Evolutionary conservation across 2,113 vertebrate species (phyloP).

Genomic region (Myotis brandtii): DNA sequence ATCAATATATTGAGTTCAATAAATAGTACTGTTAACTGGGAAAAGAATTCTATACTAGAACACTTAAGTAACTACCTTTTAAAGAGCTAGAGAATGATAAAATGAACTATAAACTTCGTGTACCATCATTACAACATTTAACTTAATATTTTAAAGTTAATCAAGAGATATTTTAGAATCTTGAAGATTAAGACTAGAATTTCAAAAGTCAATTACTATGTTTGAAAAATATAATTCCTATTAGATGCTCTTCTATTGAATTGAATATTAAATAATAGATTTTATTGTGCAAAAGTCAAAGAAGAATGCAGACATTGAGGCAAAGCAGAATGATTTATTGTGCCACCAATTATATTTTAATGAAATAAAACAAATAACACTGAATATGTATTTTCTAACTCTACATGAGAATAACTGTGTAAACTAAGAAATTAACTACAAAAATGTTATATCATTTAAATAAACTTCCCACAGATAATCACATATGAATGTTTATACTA

Average conservation of each 20-base stretch:
- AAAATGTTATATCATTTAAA: neutral
- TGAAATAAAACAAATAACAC: neutral
- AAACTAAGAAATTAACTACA: slow-evolving; percentile 14
- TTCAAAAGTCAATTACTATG: neutral
- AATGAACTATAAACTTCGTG: neutral
- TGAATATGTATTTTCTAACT: slow-evolving; percentile 2
- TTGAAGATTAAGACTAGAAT: neutral
- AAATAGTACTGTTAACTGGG: neutral
- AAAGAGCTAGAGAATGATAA: neutral
- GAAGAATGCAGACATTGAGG: neutral
- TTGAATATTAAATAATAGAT: neutral
- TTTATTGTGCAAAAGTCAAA: slow-evolving; percentile 18
- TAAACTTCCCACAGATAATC: neutral
- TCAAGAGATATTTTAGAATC: neutral
- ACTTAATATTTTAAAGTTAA: slow-evolving; percentile 42
- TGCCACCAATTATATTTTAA: slow-evolving; percentile 26
- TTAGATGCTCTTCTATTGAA: neutral
- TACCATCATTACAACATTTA: neutral
- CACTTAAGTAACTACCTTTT: neutral
- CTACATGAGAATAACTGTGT: neutral
- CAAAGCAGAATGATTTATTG: slow-evolving; percentile 41
- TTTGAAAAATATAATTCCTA: slow-evolving; percentile 44
- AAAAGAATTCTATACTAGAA: neutral
- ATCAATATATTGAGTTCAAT: neutral
- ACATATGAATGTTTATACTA: neutral